Percentiles rank a stretch among this genome's conserved stretches.
phyloP scores from a whole-genome alignment of 2,797 vertebrate genomes.

The Botia almorhae region DNA sequence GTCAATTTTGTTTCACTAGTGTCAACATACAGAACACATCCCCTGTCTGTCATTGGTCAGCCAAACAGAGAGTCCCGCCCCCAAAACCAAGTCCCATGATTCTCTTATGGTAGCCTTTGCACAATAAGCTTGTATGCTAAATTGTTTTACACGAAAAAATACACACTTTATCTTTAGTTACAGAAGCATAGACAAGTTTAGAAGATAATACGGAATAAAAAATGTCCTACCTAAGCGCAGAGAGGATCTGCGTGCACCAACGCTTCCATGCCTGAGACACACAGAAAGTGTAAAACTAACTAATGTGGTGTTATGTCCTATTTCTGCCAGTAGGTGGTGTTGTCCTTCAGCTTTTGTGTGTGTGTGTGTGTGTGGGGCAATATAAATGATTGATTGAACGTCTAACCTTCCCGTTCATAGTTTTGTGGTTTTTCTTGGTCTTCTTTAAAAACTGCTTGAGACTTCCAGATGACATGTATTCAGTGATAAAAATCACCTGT shows the following conservation, averaged over 20 bases:
- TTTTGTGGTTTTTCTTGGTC: slow-evolving; percentile 93
- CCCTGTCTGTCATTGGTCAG: too few species aligned
- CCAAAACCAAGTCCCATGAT: too few species aligned
- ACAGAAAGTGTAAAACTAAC: slow-evolving; percentile 26
- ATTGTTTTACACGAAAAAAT: too few species aligned
- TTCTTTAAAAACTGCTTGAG: slow-evolving; percentile 92
- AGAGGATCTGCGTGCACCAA: slow-evolving; percentile 98
- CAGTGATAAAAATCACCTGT: slow-evolving; percentile 92
- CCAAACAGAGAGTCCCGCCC: too few species aligned
- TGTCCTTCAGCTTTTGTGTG: slow-evolving; percentile 30
- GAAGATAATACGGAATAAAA: background rate
- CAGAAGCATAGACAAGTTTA: too few species aligned
- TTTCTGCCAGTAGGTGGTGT: slow-evolving; percentile 52
- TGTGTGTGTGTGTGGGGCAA: background rate
- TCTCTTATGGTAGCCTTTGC: too few species aligned
- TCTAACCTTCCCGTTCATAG: slow-evolving; percentile 90
- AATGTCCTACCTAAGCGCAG: slow-evolving; percentile 88
- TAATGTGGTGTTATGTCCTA: background rate
- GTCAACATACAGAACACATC: too few species aligned
- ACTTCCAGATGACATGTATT: slow-evolving; percentile 92
- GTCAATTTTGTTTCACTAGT: background rate
- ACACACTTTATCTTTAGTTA: too few species aligned
- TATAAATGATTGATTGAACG: background rate
- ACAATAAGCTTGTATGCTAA: too few species aligned
- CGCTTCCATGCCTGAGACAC: slow-evolving; percentile 92